phyloP scores from a whole-genome alignment of 1,140 invertebrate genomes.

The Drosophila carrolli region DNA sequence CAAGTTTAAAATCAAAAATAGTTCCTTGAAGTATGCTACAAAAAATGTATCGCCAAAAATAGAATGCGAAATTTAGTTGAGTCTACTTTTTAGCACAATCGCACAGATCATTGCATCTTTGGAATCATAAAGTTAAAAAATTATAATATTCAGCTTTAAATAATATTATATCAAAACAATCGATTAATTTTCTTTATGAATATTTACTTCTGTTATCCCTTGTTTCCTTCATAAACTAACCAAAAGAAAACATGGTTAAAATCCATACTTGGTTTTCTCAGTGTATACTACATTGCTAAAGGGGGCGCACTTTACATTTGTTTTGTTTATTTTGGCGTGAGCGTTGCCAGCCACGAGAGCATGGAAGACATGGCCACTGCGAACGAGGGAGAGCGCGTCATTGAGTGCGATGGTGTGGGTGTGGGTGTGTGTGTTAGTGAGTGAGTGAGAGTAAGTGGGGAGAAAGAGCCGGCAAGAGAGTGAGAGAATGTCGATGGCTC shows the following conservation, averaged over 20 bases:
- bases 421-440: constrained; percentile 13
- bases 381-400: constrained; percentile 19
- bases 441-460: no score
- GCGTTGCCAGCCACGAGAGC: constrained; percentile 54
- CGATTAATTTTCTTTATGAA: no score
- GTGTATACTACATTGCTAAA: constrained; percentile 29
- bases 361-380: constrained; percentile 35
- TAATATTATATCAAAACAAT: no score
- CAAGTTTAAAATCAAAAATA: background rate
- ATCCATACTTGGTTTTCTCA: background rate
- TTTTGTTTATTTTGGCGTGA: constrained; percentile 82
- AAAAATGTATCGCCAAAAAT: background rate
- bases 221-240: no score
- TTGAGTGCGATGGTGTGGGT: constrained; percentile 1
- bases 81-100: no score
- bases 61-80: no score
- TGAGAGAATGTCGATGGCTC: constrained; percentile 39
- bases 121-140: no score
- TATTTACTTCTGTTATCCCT: no score
- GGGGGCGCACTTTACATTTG: constrained; percentile 76
- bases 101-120: no score
- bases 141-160: no score
- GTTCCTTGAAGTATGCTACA: constrained; percentile 6
- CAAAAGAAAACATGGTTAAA: background rate
- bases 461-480: constrained; percentile 36